These are phyloP conservation scores for Heliconius erato DNA, from an alignment of 2,888 invertebrate genomes.

Conservation along the genomic window DNA sequence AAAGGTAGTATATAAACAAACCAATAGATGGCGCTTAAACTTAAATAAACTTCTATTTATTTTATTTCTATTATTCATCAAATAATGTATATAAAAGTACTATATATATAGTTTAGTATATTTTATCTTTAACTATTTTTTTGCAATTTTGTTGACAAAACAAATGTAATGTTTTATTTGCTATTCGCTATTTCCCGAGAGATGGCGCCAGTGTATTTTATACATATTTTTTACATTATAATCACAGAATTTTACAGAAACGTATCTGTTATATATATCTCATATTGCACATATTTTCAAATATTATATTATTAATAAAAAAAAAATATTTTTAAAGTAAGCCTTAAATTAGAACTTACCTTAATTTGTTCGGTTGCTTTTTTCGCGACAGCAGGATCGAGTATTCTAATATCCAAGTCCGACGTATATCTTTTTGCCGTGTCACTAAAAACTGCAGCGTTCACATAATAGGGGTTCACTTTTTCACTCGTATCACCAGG, in stretches of 20 bases:
- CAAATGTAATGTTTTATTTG: neutral
- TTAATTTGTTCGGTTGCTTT: conserved; percentile 82
- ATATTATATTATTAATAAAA: too few species aligned
- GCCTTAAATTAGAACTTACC: conserved; percentile 65
- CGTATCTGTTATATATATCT: neutral
- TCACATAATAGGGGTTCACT: conserved; percentile 72
- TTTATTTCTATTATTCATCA: neutral
- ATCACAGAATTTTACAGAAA: neutral
- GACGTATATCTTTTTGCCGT: conserved; percentile 69
- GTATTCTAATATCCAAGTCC: conserved; percentile 75
- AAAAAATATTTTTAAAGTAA: neutral
- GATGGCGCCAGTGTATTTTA: neutral
- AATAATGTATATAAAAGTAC: neutral
- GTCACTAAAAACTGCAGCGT: conserved; percentile 76
- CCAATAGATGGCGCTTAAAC: conserved; percentile 35
- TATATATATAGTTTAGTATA: too few species aligned
- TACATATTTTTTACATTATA: neutral
- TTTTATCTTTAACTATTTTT: too few species aligned
- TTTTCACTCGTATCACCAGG: conserved; percentile 84
- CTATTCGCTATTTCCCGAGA: neutral
- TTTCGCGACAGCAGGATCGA: conserved; percentile 77
- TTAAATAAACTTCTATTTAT: neutral
- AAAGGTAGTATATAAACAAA: neutral
- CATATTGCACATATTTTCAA: neutral
- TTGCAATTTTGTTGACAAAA: neutral